Evolutionary conservation across 2,888 invertebrate species (phyloP).

Genomic region (Chesias legatella): DNA sequence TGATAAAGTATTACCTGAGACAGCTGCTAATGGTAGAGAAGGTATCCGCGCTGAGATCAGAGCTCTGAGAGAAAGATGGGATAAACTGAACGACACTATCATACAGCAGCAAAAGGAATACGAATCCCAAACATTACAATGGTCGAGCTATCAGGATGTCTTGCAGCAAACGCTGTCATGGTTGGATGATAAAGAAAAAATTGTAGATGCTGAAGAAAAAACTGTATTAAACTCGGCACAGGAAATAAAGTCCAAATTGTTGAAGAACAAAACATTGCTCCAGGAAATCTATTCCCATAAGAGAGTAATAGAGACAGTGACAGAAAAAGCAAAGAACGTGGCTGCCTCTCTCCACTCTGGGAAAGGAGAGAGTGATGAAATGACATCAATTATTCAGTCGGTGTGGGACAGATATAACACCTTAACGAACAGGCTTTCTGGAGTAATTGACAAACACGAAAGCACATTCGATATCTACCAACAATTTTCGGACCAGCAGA

Average conservation of each 20-base stretch:
- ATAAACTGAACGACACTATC: conserved; percentile 90
- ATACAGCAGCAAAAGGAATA: conserved; percentile 91
- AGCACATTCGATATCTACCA: conserved; percentile 89
- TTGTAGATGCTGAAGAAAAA: conserved; percentile 85
- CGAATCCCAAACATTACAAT: conserved; percentile 90
- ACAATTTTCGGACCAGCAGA: conserved; percentile 92
- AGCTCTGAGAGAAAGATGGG: conserved; percentile 91
- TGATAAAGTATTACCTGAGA: conserved; percentile 95
- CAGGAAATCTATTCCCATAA: conserved; percentile 96
- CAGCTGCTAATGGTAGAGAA: conserved; percentile 94
- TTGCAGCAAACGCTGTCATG: conserved; percentile 90
- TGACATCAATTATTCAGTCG: conserved; percentile 85
- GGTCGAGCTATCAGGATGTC: conserved; percentile 92
- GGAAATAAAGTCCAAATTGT: conserved; percentile 90
- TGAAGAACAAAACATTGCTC: conserved; percentile 91
- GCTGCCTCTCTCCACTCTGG: conserved; percentile 79
- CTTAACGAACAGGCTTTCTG: conserved; percentile 83
- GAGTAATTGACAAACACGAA: conserved; percentile 86
- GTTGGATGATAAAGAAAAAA: conserved; percentile 92
- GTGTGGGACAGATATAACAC: conserved; percentile 89
- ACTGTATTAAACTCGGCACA: conserved; percentile 88
- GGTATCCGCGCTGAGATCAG: conserved; percentile 91
- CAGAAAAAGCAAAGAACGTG: conserved; percentile 90
- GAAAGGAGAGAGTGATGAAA: conserved; percentile 81
- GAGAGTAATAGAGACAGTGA: conserved; percentile 92